phyloP scores from a whole-genome alignment of 2,113 vertebrate species.

The Xiphophorus hellerii region DNA sequence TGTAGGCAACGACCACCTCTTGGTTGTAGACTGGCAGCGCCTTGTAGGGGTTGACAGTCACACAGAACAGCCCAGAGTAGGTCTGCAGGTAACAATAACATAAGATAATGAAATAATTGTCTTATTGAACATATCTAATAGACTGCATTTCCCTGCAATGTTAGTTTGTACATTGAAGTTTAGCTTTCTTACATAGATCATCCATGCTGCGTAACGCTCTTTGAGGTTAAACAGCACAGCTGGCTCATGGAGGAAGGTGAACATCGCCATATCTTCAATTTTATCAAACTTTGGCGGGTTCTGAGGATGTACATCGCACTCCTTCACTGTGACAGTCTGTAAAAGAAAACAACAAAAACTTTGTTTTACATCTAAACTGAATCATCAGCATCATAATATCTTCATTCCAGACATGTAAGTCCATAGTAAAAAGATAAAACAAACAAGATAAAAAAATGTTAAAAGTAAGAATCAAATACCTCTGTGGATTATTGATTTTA shows the following conservation, averaged over 20 bases:
- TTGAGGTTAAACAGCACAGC: slow-evolving; percentile 91
- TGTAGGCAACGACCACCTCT: slow-evolving; percentile 85
- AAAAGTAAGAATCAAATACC: no score
- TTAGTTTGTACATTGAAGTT: not conserved
- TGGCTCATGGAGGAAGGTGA: slow-evolving; percentile 91
- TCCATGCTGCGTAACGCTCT: slow-evolving; percentile 92
- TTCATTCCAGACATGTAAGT: no score
- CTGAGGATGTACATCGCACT: slow-evolving; percentile 83
- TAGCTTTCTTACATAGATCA: slow-evolving; percentile 86
- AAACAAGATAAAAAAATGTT: no score
- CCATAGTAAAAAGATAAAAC: no score
- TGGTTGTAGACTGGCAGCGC: slow-evolving; percentile 87
- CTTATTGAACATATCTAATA: not conserved
- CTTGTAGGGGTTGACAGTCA: slow-evolving; percentile 91
- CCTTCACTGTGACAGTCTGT: slow-evolving; percentile 84
- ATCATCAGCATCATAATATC: no score
- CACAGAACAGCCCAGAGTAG: slow-evolving; percentile 85
- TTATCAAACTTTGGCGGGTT: slow-evolving; percentile 92
- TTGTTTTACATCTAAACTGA: not conserved
- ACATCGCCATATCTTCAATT: slow-evolving; percentile 94
- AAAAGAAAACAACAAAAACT: not conserved
- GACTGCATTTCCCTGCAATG: no score
- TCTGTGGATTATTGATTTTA: not conserved
- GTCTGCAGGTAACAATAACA: slow-evolving; percentile 40
- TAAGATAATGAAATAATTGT: not conserved